These are phyloP conservation scores for Eurytemora carolleeae DNA, from an alignment of 1,140 invertebrate genomes.

Conservation along the genomic window DNA sequence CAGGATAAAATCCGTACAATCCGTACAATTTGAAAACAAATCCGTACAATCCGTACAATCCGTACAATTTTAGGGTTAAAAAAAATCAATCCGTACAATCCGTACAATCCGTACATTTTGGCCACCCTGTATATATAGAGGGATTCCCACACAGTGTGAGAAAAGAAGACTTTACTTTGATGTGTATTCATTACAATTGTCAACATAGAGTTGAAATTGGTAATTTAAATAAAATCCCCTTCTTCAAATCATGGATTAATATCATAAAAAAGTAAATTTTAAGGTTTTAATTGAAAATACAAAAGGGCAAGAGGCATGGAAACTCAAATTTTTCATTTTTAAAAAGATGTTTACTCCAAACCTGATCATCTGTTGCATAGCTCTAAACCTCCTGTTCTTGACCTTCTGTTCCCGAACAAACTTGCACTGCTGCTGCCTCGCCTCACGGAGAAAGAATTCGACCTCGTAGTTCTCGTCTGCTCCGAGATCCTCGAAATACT, in stretches of 20 bases:
- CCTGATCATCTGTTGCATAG: conserved; percentile 45
- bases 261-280: not conserved
- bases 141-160: too few species aligned
- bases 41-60: too few species aligned
- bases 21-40: too few species aligned
- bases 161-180: not conserved
- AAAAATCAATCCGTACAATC: too few species aligned
- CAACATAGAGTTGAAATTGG: not conserved
- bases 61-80: too few species aligned
- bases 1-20: too few species aligned
- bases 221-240: not conserved
- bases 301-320: too few species aligned
- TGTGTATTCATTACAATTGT: not conserved
- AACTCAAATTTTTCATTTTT: too few species aligned
- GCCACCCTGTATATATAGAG: too few species aligned
- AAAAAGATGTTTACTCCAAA: too few species aligned
- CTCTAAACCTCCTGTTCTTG: conserved; percentile 60
- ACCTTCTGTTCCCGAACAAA: conserved; percentile 31
- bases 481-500: conserved; percentile 37
- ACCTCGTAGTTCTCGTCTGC: conserved; percentile 35
- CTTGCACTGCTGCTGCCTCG: conserved; percentile 26
- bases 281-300: not conserved
- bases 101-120: too few species aligned
- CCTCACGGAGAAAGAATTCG: conserved; percentile 33
- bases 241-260: not conserved